These are phyloP conservation scores for Pseudomugil gertrudae DNA, from an alignment of 2,797 vertebrate genomes.

Conservation along the genomic window DNA sequence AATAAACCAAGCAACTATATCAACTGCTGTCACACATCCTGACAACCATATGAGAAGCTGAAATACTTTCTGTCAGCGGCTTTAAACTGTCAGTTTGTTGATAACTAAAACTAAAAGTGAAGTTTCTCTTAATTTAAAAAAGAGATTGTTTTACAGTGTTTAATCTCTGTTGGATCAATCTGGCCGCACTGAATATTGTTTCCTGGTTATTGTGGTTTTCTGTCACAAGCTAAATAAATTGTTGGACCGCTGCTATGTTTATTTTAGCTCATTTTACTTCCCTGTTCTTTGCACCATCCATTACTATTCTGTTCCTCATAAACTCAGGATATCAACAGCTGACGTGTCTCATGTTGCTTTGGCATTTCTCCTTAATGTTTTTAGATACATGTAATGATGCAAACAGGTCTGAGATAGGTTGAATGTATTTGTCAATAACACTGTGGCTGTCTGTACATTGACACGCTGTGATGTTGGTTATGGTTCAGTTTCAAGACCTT, in stretches of 20 bases:
- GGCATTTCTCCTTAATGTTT: constrained; percentile 25
- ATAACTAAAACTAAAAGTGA: constrained; percentile 1
- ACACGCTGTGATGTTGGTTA: constrained; percentile 43
- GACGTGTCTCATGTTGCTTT: constrained; percentile 27
- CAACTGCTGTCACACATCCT: not conserved
- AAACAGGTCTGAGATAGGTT: constrained; percentile 56
- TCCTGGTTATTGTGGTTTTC: not conserved
- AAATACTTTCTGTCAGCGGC: constrained; percentile 4
- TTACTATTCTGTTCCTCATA: constrained; percentile 1
- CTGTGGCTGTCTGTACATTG: constrained; percentile 11
- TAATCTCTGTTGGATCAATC: no score
- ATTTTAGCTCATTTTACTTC: constrained; percentile 15
- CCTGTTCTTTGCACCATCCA: no score
- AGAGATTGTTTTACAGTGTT: constrained; percentile 6
- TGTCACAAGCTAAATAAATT: no score
- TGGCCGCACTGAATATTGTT: no score
- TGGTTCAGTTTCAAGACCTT: constrained; percentile 32
- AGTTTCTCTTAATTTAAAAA: constrained; percentile 13
- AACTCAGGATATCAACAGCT: constrained; percentile 26
- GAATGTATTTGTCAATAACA: constrained; percentile 46
- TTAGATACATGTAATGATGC: constrained; percentile 30
- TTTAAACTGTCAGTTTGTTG: not conserved
- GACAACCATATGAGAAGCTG: constrained; percentile 3
- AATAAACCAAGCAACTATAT: not conserved
- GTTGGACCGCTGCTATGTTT: constrained; percentile 1